Conservation (phyloP, 1,140 invertebrate genomes). For the Helicoverpa zea region DNA sequence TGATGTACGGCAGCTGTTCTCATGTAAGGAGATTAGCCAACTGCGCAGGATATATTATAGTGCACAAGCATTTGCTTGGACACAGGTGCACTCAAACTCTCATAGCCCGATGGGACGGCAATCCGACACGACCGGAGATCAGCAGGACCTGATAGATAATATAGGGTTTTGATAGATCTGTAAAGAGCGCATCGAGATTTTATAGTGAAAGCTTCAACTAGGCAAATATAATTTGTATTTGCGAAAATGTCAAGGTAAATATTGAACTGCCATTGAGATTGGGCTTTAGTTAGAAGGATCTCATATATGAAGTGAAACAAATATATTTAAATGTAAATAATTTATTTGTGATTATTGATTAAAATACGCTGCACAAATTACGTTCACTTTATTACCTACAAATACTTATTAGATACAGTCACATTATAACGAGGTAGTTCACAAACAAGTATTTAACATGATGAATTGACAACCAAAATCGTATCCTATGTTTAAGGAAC, state of each 20-base stretch:
- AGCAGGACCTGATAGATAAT: neutral
- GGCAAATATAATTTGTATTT: no score
- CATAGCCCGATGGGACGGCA: no score
- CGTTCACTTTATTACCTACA: slow-evolving; percentile 15
- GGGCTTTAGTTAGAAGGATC: neutral
- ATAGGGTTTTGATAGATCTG: neutral
- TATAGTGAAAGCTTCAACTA: neutral
- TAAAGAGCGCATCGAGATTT: neutral
- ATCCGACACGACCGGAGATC: no score
- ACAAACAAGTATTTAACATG: neutral
- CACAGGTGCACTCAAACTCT: no score
- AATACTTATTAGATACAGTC: neutral
- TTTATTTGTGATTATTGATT: slow-evolving; percentile 11
- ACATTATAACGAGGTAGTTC: slow-evolving; percentile 16
- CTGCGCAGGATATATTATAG: no score
- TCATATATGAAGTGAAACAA: neutral
- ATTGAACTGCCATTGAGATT: no score
- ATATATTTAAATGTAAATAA: slow-evolving; percentile 15
- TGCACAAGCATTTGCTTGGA: no score
- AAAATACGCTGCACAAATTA: slow-evolving; percentile 9
- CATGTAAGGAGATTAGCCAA: no score
- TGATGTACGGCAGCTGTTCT: no score
- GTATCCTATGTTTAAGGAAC: no score
- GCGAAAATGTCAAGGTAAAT: no score
- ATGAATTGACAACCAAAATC: no score